Evolutionary conservation across 2,113 vertebrate genomes (phyloP), one percentile per base, ranked within the genome.

Genomic region (Indicator maculatus): DNA sequence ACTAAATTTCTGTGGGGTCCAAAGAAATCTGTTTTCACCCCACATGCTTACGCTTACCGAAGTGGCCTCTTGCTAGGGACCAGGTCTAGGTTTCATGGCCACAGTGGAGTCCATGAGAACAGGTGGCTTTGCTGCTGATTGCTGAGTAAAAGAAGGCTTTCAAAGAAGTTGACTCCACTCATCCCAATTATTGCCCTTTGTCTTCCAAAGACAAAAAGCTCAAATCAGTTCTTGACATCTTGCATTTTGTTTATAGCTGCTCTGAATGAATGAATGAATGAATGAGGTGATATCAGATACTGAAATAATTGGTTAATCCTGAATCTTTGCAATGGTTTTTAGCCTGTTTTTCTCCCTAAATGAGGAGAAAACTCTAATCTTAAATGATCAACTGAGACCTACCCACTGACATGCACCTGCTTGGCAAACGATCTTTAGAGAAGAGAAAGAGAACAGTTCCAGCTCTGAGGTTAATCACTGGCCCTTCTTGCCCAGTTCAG

Each of bases 121-220:
- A 56, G 83, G 65, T 89, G 45, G 75, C 82, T 83, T 87, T 66
- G 28, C 64, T 59, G 63, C 75, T 76, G 39, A 73, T 47, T 92
- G 26, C 79, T 94, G 52, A 8, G 69, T 30, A 81, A 71, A 90
- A 83, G 33, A 39, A 59, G 47, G 52, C 83, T 44, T 74, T 83
- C 61, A 64, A 83, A 50, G 27, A 83, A 83, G n/a, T n/a, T 58
- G 78, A 41, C 11, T 72, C 74, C 52, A 33, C 52, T 81, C 50
- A 59, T 71, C 64, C 63, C 66, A 33, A 0, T 79, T 83, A 19
- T 16, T 86, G 44, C 53, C 70, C 53, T 86, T 83, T 53, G 23
- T 93, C 31, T 59, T 92, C 71, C 58, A 73, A 93, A 91, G 70
- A 52, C 64, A 83, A 93, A 89, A 72, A 93, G 74, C 77, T 91